These are phyloP conservation scores for Calonectris borealis DNA, from an alignment of 2,113 vertebrate species.

Conservation along the genomic window DNA sequence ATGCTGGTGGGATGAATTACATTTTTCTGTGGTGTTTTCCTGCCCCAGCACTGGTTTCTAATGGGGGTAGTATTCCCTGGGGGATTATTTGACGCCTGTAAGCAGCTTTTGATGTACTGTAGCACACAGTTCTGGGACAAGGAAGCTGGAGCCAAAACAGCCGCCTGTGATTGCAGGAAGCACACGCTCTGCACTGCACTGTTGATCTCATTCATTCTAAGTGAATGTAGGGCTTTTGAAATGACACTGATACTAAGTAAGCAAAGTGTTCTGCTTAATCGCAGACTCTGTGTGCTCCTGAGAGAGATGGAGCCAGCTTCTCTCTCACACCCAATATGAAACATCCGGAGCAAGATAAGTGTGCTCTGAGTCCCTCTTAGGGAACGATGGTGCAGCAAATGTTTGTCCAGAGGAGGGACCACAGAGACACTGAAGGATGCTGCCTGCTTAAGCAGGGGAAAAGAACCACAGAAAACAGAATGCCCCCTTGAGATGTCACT, in stretches of 20 bases:
- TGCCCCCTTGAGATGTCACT: background rate
- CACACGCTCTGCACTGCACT: background rate
- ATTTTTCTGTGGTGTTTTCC: constrained; percentile 10
- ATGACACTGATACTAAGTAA: background rate
- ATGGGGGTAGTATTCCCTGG: background rate
- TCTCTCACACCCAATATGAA: background rate
- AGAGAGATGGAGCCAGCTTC: background rate
- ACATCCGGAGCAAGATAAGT: rapidly evolving
- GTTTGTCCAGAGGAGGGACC: background rate
- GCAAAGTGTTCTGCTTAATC: background rate
- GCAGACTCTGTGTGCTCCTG: background rate
- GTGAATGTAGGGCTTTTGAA: background rate
- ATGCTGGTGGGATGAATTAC: background rate
- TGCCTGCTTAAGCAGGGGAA: background rate
- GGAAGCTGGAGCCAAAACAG: background rate
- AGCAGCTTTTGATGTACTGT: background rate
- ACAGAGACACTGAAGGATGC: background rate
- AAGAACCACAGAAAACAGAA: background rate
- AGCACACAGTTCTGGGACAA: background rate
- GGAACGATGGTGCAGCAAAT: background rate
- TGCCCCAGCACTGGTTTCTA: background rate
- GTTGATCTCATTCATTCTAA: background rate
- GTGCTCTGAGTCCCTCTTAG: background rate
- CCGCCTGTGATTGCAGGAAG: background rate
- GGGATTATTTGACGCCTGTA: background rate